Evolutionary conservation across 2,113 vertebrate species (phyloP), one percentile per base, ranked within the genome.

Genomic region (Anseranas semipalmata): DNA sequence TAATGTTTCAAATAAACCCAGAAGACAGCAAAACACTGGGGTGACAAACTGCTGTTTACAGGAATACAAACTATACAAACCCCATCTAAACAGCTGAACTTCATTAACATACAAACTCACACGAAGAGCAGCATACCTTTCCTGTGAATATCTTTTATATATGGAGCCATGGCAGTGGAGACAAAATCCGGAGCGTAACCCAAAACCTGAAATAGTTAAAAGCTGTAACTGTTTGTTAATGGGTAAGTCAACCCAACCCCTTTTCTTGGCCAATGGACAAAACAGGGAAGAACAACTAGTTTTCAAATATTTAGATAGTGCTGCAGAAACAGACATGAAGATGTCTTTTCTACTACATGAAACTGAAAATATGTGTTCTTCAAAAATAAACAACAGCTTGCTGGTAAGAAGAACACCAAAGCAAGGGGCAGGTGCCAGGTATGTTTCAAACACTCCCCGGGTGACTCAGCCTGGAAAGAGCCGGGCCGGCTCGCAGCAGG

Each of bases 161-260:
- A 99, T 1, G 98, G 98, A 80, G 98, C 98, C 92, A 99, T 95
- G 19, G 98, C 98, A 21, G 97, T 70, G 7, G 98, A 98, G 46
- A 99, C 98, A 66, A 99, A 99, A 97, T 99, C 98, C 12, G 98
- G 98, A 79, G 98, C 68, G 75, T 98, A 99, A 41, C 98, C 99
- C 94, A 99, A 91, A 66, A 87, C 97, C 99, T 99, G 85, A 75
- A 97, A 98, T 5, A 96, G 91, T 86, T 35, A 87, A 94, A 58
- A 89, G 12, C 45, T 81, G 32, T 73, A 70, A 80, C 20, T 16
- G n/a, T 32, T 32, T 10, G 30, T 45, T 12, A 93, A 93, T 0
- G 2, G 4, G 19, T 24, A 63, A 17, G 7, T 35, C 32, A 48
- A 59, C 15, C 5, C 48, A 30, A 15, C 0, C 12, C 17, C 39